These are phyloP conservation scores for Falco cherrug DNA, from an alignment of 2,797 vertebrate species.

Conservation along the genomic window DNA sequence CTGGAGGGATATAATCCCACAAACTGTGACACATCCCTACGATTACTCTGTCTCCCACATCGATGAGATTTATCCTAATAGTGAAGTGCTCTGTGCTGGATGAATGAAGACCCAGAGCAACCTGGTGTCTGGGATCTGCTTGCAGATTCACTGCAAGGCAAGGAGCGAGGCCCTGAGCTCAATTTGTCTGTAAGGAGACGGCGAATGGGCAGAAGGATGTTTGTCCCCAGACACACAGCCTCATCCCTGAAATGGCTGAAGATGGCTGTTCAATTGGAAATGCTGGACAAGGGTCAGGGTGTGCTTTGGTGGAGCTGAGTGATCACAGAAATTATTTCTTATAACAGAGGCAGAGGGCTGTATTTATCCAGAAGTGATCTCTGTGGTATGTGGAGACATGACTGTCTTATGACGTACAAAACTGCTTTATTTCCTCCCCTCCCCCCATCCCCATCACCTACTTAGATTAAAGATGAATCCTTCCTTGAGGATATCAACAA, in stretches of 20 bases:
- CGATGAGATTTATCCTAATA: not conserved
- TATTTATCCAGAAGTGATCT: not conserved
- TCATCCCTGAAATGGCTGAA: not conserved
- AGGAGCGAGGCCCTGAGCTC: not conserved
- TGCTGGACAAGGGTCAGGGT: not conserved
- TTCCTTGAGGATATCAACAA: constrained; percentile 94
- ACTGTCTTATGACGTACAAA: not conserved
- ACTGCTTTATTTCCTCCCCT: not conserved
- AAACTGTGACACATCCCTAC: not conserved
- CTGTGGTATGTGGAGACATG: not conserved
- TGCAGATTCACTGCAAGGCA: not conserved
- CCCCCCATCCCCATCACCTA: not conserved
- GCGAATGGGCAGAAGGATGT: not conserved
- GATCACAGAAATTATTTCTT: not conserved
- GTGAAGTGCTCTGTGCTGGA: not conserved
- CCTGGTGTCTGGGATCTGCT: not conserved
- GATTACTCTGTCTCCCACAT: constrained; percentile 9
- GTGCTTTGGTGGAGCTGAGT: not conserved
- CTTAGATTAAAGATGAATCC: constrained; percentile 90
- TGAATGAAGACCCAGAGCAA: not conserved
- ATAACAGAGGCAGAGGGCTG: not conserved
- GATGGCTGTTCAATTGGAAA: not conserved
- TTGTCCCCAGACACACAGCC: not conserved
- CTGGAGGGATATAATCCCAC: constrained; percentile 7
- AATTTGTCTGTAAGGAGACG: not conserved